Evolutionary conservation across 2,113 vertebrate genomes (phyloP).

Genomic region (Patagioenas fasciata): DNA sequence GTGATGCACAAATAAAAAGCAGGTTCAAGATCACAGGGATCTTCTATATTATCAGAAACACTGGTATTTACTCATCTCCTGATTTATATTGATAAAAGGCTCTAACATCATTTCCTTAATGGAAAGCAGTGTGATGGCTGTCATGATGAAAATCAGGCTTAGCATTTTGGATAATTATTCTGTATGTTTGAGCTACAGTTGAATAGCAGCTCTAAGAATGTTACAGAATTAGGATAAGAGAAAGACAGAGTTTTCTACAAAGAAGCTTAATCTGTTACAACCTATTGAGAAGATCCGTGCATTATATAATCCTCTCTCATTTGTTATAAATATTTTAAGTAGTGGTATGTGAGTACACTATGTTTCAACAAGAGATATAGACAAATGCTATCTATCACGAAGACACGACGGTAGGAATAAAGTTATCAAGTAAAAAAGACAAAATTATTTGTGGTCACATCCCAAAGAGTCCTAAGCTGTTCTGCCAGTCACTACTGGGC

Average conservation of each 20-base stretch:
- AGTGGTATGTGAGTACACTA: neutral
- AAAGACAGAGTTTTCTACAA: conserved; percentile 23
- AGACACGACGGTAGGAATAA: neutral
- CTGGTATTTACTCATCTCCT: neutral
- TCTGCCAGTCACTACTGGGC: neutral
- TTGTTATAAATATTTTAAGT: neutral
- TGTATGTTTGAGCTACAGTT: conserved; percentile 41
- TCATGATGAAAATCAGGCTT: neutral
- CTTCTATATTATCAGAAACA: neutral
- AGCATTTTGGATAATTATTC: neutral
- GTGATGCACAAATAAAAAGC: neutral
- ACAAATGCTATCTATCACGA: neutral
- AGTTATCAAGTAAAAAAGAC: neutral
- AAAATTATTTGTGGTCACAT: neutral
- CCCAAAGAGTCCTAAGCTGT: neutral
- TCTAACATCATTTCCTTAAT: neutral
- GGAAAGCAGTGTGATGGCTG: neutral
- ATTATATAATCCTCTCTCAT: neutral
- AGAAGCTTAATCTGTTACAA: conserved; percentile 14
- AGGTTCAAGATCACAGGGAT: neutral
- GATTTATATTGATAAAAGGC: neutral
- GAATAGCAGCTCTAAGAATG: conserved; percentile 35
- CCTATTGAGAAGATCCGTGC: neutral
- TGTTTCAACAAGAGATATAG: neutral
- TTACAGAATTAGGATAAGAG: conserved; percentile 55